Evolutionary conservation across 2,797 vertebrate species (phyloP), one percentile per base, ranked within the genome.

Genomic region (Hoplostethus atlanticus): DNA sequence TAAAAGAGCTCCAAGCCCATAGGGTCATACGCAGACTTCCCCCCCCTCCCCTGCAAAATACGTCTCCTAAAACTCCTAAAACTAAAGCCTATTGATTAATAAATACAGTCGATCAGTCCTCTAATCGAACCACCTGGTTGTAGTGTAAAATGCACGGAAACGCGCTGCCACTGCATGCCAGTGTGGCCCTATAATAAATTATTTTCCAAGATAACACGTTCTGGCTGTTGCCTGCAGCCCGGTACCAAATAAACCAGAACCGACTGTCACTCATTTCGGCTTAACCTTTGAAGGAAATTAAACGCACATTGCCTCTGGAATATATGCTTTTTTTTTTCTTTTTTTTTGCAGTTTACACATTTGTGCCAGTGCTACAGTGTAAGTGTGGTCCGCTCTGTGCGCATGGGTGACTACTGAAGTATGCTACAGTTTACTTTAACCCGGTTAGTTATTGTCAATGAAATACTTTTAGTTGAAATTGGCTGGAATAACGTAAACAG

Each of bases 1-100:
- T 76, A 86, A 75, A 71, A 75, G 57, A 77, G 71, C 83, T 82
- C 77, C 80, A 81, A 16, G 72, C 81, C 81, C 63, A 21, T 66
- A 31, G 73, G 68, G 77, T 88, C 81, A 66, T 36, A 13, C 68
- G 79, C 73, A 81, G 84, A 77, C 88, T 87, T 21, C 21, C 21
- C 21, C 21, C 21, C 21, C 21, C 21, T 80, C 57, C 68, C 77
- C 71, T 56, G 25, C 51, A 79, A 50, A 73, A 79, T 40, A 79
- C 62, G 79, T 38, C 15, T 61, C 21, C 21, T 21, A n/a, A 81
- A 91, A 90, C 80, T 61, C 21, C 21, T 21, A n/a, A 81, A 91
- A 90, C 80, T n/a, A n/a, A n/a, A n/a, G 56, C 15, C 54, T 30
- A 7, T 31, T 61, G 64, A 70, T 83, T 79, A 46, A 73, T 68